Evolutionary conservation across 2,888 invertebrate species (phyloP).

Genomic region (Steromphala cineraria): DNA sequence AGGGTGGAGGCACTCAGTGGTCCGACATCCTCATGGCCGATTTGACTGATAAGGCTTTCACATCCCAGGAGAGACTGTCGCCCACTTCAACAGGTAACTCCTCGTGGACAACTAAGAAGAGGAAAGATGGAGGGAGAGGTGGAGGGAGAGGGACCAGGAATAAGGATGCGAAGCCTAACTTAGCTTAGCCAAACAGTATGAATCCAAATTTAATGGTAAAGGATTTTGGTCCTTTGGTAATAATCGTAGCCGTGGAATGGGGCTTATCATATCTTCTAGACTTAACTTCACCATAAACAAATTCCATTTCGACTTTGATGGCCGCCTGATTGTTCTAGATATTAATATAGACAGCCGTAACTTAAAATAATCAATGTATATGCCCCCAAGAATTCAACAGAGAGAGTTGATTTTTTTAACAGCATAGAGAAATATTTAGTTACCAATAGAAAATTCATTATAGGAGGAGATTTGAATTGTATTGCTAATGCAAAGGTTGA

Average conservation of each 20-base stretch:
- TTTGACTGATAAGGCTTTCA: too few species aligned
- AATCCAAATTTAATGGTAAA: not conserved
- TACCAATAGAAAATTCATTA: not conserved
- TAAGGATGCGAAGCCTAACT: not conserved
- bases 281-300: not conserved
- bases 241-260: not conserved
- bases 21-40: too few species aligned
- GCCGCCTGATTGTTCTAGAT: not conserved
- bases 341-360: not conserved
- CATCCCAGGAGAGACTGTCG: too few species aligned
- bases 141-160: too few species aligned
- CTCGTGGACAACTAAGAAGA: too few species aligned
- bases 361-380: not conserved
- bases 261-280: not conserved
- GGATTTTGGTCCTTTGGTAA: slow-evolving; percentile 13
- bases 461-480: not conserved
- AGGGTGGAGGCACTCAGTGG: too few species aligned
- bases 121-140: too few species aligned
- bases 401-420: not conserved
- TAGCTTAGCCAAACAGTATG: not conserved
- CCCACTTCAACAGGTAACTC: too few species aligned
- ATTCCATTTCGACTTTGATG: slow-evolving; percentile 1
- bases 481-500: not conserved
- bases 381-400: not conserved
- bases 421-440: not conserved